Evolutionary conservation across 1,140 invertebrate genomes (phyloP), one percentile per base, ranked within the genome.

Genomic region (Atta colombica): DNA sequence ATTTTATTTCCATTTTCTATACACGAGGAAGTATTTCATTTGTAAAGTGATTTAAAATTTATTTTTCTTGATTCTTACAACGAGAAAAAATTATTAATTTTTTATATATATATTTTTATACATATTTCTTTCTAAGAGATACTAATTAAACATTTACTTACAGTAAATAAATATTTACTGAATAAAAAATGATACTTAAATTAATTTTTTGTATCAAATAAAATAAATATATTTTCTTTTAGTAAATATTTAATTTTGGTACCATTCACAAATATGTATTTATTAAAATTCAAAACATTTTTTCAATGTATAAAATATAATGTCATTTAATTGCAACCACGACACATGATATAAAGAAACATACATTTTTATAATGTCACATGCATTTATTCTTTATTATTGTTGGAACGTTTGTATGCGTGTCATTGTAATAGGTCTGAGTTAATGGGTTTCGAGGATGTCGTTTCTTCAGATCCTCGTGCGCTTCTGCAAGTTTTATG

Each of bases 401-500:
- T 28, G 4, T 63, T 45, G 7, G 28, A 61, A 77, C 3, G 2
- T 60, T 61, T 75, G 60, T 25, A 21, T 21, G 16, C 4, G 18
- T 45, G 35, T 45, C 35, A 68, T 51, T 21, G 66, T 69, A 51
- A 7, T 14, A 31, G 25, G 21, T 21, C 18, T 6, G 25, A 68
- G n/a, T 68, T 68, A 49, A 66, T 21, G 10, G 25, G 45, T 49
- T 53, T 31, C 5, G n/a, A 21, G n/a, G 39, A 45, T 31, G 66
- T 25, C 21, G 28, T 69, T 68, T 45, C 55, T 49, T 72, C 12
- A 72, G 18, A 58, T 21, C 31, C 18, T 39, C 5, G 21, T 61
- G 39, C 45, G 39, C 66, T 39, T 71, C 21, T 21, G 61, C 10
- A 74, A 49, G 39, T 74, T 84, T 81, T 75, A 84, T 51, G 55